A percentile compares a stretch with the other conserved stretches of the same genome.
These are phyloP conservation scores for Siderastrea radians DNA, from an alignment of 92 coral and sea anemone species.

Conservation along the genomic window DNA sequence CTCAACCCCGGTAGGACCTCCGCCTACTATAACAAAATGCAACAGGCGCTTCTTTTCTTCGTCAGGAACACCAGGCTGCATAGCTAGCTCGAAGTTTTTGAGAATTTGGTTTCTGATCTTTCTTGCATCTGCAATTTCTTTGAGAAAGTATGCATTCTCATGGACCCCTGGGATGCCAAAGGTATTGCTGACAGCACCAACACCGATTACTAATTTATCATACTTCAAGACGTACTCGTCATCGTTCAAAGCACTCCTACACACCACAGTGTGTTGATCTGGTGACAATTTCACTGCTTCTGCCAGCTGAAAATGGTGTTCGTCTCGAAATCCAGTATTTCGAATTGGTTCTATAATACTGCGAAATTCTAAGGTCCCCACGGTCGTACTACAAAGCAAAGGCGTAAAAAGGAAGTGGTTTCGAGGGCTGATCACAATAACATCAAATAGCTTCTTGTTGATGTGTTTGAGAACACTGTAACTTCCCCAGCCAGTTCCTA, in stretches of 20 bases:
- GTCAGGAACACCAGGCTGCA: slow-evolving; percentile 90
- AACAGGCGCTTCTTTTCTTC: slow-evolving; percentile 87
- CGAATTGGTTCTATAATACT: slow-evolving; percentile 97
- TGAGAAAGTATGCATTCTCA: slow-evolving; percentile 93
- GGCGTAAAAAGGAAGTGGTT: slow-evolving; percentile 98
- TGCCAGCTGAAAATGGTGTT: slow-evolving; percentile 96
- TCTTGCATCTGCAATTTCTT: slow-evolving; percentile 99
- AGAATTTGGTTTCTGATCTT: slow-evolving; percentile 93
- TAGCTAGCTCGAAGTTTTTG: slow-evolving; percentile 95
- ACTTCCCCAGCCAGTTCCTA: slow-evolving; percentile 99
- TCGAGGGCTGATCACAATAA: slow-evolving; percentile 94
- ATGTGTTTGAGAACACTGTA: slow-evolving; percentile 94
- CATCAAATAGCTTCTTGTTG: slow-evolving; percentile 94
- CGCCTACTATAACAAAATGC: slow-evolving; percentile 98
- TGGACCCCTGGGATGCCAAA: slow-evolving; percentile 96
- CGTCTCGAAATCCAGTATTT: slow-evolving; percentile 97
- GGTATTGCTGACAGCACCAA: slow-evolving; percentile 95
- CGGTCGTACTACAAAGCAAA: slow-evolving; percentile 94
- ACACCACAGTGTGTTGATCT: slow-evolving; percentile 69
- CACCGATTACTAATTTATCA: slow-evolving; percentile 96
- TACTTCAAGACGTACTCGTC: slow-evolving; percentile 75
- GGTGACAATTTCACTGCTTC: slow-evolving; percentile 83
- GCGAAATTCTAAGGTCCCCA: slow-evolving; percentile 96
- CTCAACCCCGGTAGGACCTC: slow-evolving; percentile 99
- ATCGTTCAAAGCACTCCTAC: slow-evolving; percentile 85